phyloP scores from a whole-genome alignment of 23 tunicate species.

The Trididemnum clinides region DNA sequence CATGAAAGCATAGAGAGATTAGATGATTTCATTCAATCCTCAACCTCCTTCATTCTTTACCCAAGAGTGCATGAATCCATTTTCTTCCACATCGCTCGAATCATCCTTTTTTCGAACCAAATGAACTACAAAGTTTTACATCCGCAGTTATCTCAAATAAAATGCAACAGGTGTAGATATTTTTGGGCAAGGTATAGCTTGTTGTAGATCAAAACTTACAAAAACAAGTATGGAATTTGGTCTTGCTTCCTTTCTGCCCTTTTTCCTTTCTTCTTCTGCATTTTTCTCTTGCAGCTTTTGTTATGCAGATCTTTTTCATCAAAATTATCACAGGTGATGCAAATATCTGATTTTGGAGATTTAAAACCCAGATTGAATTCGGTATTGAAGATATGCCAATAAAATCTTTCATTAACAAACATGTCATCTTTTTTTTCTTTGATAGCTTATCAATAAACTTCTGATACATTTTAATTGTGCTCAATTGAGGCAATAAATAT shows the following conservation, averaged over 20 bases:
- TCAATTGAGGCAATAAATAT: too few relatives aligned
- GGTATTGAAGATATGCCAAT: not conserved
- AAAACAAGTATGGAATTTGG: not conserved
- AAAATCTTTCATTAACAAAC: too few relatives aligned
- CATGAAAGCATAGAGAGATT: too few relatives aligned
- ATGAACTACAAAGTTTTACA: not conserved
- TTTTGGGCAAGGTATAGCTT: not conserved
- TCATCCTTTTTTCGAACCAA: not conserved
- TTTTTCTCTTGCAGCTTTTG: not conserved
- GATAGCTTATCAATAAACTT: too few relatives aligned
- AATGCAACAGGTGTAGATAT: not conserved
- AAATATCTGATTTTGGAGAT: not conserved
- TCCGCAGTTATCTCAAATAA: not conserved
- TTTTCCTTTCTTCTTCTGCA: not conserved
- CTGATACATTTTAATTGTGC: too few relatives aligned
- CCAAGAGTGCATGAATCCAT: slow-evolving; percentile 9
- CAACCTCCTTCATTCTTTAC: not conserved
- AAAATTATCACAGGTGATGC: not conserved
- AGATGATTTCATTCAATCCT: too few relatives aligned
- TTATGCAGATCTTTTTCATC: not conserved
- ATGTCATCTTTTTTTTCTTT: too few relatives aligned
- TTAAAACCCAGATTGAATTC: not conserved
- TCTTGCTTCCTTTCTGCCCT: not conserved
- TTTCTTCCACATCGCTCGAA: not conserved
- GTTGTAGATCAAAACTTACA: not conserved